Evolutionary conservation across 2,888 invertebrate species (phyloP).

Genomic region (Stenchaetothrips biformis): DNA sequence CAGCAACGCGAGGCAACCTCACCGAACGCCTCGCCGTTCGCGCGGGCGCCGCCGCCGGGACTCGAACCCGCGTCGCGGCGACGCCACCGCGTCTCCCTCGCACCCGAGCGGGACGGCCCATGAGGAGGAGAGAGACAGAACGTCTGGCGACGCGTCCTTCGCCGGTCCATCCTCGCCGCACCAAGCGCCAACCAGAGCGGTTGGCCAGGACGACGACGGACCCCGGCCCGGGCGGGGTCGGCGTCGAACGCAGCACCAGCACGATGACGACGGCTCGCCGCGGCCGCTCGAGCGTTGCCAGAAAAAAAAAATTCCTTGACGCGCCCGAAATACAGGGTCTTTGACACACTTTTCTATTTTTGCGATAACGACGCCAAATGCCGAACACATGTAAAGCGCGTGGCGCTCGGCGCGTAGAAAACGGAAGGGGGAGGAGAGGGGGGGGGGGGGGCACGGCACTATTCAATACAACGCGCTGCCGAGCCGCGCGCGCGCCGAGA

Average conservation of each 20-base stretch:
- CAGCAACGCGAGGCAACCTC: background rate
- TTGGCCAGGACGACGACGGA: too few species aligned
- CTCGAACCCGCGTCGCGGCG: background rate
- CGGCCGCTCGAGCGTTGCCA: background rate
- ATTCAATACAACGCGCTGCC: background rate
- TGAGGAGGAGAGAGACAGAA: background rate
- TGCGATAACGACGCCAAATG: constrained; percentile 2
- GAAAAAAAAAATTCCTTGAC: background rate
- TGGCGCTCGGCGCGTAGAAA: too few species aligned
- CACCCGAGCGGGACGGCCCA: background rate
- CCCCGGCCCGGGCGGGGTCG: background rate
- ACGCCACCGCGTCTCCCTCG: background rate
- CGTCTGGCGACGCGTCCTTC: background rate
- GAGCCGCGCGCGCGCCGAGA: too few species aligned
- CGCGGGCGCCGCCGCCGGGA: background rate
- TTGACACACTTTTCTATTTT: constrained; percentile 24
- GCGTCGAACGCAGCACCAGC: background rate
- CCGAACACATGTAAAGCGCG: background rate
- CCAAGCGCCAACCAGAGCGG: too few species aligned
- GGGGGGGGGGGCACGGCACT: too few species aligned
- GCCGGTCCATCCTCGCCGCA: too few species aligned
- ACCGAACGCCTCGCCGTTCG: background rate
- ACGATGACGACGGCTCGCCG: background rate
- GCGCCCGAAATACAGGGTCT: constrained; percentile 15
- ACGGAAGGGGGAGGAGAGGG: too few species aligned